These are phyloP conservation scores for Tetheella fluctuosa DNA, from an alignment of 2,888 invertebrate species.

Conservation along the genomic window DNA sequence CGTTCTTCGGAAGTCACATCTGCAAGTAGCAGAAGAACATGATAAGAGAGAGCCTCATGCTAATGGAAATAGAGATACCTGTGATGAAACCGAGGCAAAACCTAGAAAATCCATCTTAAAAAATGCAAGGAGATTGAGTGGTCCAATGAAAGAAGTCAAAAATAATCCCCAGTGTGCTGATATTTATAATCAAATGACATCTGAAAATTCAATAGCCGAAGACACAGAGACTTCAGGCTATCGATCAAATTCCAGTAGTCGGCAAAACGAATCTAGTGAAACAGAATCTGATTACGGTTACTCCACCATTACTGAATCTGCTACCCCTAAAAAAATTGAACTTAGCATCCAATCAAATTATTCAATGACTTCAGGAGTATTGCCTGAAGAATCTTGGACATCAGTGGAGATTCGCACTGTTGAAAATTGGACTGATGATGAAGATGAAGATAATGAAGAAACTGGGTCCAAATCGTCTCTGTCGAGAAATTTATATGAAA, in stretches of 20 bases:
- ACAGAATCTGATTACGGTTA: conserved; percentile 86
- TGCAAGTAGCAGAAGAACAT: conserved; percentile 49
- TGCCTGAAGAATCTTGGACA: conserved; percentile 82
- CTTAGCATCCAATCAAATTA: conserved; percentile 65
- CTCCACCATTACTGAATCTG: conserved; percentile 84
- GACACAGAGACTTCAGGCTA: conserved; percentile 84
- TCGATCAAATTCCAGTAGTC: conserved; percentile 76
- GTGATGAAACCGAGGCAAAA: conserved; percentile 41
- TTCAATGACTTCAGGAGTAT: conserved; percentile 70
- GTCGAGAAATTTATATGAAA: conserved; percentile 70
- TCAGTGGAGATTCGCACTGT: conserved; percentile 68
- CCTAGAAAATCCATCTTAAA: conserved; percentile 74
- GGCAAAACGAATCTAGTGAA: conserved; percentile 74
- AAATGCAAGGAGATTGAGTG: conserved; percentile 54
- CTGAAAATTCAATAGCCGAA: conserved; percentile 56
- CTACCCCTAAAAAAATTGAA: conserved; percentile 84
- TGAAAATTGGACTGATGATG: conserved; percentile 70
- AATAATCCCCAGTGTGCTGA: conserved; percentile 32
- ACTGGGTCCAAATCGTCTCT: conserved; percentile 56
- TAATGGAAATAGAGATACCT: conserved; percentile 34
- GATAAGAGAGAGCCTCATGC: conserved; percentile 34
- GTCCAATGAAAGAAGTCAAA: conserved; percentile 45
- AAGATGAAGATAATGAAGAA: conserved; percentile 63
- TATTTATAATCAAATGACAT: conserved; percentile 28
- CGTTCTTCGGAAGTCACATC: conserved; percentile 35